A percentile compares a stretch with the other conserved stretches of the same genome.
Conservation (phyloP, 2,797 vertebrate species). For the Acanthis flammea region DNA sequence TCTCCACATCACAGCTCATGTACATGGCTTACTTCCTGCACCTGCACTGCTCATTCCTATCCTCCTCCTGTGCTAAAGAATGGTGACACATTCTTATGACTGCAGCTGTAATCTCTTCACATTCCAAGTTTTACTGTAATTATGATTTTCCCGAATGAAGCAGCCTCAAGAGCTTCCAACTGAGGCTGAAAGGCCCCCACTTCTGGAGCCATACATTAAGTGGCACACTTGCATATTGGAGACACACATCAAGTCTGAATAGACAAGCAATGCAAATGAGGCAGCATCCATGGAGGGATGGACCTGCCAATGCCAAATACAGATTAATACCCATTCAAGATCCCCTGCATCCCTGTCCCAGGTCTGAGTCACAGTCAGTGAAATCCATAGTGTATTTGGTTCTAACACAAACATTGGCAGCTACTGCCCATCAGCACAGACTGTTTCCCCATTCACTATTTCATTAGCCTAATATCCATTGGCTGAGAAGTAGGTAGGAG, state of each 20-base stretch:
- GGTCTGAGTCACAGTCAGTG: not conserved
- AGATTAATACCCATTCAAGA: not conserved
- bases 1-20: not conserved
- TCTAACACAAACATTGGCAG: not conserved
- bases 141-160: not conserved
- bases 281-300: not conserved
- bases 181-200: not conserved
- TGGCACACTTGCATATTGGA: accelerated
- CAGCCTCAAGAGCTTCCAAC: not conserved
- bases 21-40: not conserved
- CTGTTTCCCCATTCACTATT: not conserved
- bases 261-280: not conserved
- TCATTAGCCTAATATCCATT: not conserved
- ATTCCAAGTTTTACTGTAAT: not conserved
- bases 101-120: not conserved
- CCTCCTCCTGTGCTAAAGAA: not conserved
- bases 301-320: not conserved
- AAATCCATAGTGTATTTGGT: not conserved
- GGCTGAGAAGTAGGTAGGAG: not conserved
- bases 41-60: not conserved
- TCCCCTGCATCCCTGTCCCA: not conserved
- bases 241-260: not conserved
- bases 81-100: not conserved
- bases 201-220: not conserved
- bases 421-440: not conserved